phyloP scores from a whole-genome alignment of 1,140 invertebrate genomes.

The Calliphora vicina region DNA sequence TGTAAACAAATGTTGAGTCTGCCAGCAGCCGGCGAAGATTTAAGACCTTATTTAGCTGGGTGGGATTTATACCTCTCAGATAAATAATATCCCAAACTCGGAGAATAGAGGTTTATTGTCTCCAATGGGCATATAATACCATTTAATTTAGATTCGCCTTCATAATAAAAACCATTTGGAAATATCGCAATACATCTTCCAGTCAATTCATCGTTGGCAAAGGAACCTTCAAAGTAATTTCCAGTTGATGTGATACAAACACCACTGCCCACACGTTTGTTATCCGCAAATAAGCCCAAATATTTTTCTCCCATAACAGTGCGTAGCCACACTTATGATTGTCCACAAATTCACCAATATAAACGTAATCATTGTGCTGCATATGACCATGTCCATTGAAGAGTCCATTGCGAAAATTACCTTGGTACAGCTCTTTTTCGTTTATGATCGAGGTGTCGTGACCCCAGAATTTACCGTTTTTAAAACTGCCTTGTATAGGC shows the following conservation, averaged over 20 bases:
- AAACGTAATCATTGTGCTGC: conserved; percentile 82
- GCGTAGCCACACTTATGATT: conserved; percentile 84
- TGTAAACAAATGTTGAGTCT: no score
- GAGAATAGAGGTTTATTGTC: not conserved
- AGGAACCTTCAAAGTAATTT: conserved; percentile 89
- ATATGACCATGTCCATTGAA: conserved; percentile 85
- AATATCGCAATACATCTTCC: conserved; percentile 87
- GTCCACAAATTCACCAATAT: conserved; percentile 84
- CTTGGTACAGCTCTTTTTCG: conserved; percentile 80
- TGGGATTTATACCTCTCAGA: no score
- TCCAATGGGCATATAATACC: conserved; percentile 74
- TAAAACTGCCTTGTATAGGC: conserved; percentile 83
- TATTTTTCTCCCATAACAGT: conserved; percentile 88
- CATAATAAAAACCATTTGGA: conserved; percentile 87
- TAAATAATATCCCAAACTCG: no score
- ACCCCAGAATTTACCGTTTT: conserved; percentile 83
- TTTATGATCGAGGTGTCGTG: conserved; percentile 73
- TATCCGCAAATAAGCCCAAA: conserved; percentile 85
- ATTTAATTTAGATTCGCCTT: conserved; percentile 79
- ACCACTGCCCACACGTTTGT: conserved; percentile 81
- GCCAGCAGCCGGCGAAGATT: no score
- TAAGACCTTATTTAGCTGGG: no score
- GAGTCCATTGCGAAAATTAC: conserved; percentile 83
- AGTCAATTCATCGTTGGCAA: conserved; percentile 79
- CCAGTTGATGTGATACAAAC: conserved; percentile 87